These are phyloP conservation scores for Phenganax subtilis DNA, from an alignment of 92 coral and sea anemone species.

Conservation along the genomic window DNA sequence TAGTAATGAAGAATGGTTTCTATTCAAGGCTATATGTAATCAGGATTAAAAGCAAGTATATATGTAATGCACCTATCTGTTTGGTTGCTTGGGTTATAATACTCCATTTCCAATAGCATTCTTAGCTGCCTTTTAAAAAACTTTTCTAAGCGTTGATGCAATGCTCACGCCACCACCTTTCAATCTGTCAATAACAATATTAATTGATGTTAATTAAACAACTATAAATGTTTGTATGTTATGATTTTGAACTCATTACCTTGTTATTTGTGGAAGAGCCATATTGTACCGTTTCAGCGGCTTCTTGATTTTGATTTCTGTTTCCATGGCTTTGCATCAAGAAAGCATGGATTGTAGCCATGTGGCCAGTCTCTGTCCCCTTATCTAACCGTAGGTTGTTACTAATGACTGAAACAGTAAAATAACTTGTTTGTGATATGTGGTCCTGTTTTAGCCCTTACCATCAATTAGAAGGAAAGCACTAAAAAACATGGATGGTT, in stretches of 20 bases:
- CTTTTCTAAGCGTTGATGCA: slow-evolving; percentile 51
- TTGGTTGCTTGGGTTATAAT: slow-evolving; percentile 52
- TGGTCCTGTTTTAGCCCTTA: no score
- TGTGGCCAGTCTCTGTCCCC: no score
- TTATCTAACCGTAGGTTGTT: slow-evolving; percentile 12
- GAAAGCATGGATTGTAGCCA: slow-evolving; percentile 33
- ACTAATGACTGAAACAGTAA: slow-evolving; percentile 15
- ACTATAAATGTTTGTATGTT: neutral
- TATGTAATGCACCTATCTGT: slow-evolving; percentile 55
- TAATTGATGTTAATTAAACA: neutral
- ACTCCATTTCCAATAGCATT: slow-evolving; percentile 55
- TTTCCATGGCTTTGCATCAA: slow-evolving; percentile 22
- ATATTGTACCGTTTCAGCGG: neutral
- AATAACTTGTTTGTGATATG: no score
- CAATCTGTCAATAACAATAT: slow-evolving; percentile 48
- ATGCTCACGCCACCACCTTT: slow-evolving; percentile 68
- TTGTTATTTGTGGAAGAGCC: slow-evolving; percentile 1
- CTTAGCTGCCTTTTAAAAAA: slow-evolving; percentile 53
- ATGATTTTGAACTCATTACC: no score
- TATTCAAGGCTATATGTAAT: no score
- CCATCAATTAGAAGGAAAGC: no score
- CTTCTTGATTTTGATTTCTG: neutral
- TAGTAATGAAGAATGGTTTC: no score
- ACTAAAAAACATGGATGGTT: no score
- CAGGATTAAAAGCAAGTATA: no score